A percentile compares a stretch with the other conserved stretches of the same genome.
Conservation (phyloP, 1,140 invertebrate genomes). For the Trichomalopsis sarcophagae region DNA sequence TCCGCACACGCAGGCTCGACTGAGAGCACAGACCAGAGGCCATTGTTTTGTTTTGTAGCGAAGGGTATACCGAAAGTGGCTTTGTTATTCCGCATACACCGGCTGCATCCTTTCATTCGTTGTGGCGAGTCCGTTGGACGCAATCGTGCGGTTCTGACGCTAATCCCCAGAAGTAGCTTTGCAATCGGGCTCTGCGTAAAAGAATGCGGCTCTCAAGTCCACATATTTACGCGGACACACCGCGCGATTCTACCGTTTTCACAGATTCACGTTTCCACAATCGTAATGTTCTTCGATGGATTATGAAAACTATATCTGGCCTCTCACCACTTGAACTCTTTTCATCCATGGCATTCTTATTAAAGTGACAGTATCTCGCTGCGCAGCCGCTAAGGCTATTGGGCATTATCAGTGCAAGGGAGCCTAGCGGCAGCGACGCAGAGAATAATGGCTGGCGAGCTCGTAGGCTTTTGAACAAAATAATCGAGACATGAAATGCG, state of each 20-base stretch:
- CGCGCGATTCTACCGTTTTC: too few species aligned
- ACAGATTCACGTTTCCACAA: too few species aligned
- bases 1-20: background rate
- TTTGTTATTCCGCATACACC: constrained; percentile 66
- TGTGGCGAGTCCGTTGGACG: constrained; percentile 44
- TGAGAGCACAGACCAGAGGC: background rate
- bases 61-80: constrained; percentile 64
- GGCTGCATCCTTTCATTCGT: constrained; percentile 49
- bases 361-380: too few species aligned
- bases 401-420: background rate
- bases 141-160: constrained; percentile 44
- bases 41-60: constrained; percentile 64
- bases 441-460: constrained; percentile 54
- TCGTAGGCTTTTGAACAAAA: constrained; percentile 68
- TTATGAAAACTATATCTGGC: too few species aligned
- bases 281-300: too few species aligned
- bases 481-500: constrained; percentile 73
- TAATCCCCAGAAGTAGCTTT: constrained; percentile 61
- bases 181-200: background rate
- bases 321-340: background rate
- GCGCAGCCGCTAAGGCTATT: too few species aligned
- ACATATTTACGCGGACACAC: too few species aligned
- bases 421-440: background rate
- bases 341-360: background rate
- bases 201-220: too few species aligned